phyloP scores from a whole-genome alignment of 2,888 invertebrate species.

The Eupithecia centaureata region DNA sequence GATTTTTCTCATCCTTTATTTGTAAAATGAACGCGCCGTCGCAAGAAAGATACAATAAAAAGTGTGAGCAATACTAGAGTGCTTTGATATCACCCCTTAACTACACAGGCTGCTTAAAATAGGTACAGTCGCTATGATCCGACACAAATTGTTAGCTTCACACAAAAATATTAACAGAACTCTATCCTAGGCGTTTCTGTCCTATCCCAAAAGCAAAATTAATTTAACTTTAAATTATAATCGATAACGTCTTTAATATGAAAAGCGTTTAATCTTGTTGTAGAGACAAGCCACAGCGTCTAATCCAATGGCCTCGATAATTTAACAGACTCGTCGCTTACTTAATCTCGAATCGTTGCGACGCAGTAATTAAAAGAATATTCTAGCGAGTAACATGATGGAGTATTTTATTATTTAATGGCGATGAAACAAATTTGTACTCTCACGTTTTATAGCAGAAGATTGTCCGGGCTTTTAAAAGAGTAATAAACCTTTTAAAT shows the following conservation, averaged over 20 bases:
- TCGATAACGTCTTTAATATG: slow-evolving; percentile 22
- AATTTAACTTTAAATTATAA: slow-evolving; percentile 11
- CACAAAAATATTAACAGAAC: slow-evolving; percentile 1
- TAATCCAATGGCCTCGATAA: slow-evolving; percentile 42
- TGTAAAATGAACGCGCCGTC: slow-evolving; percentile 84
- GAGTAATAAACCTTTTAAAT: slow-evolving; percentile 21
- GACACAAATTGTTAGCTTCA: neutral
- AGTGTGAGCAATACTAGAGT: slow-evolving; percentile 67
- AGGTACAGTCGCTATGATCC: neutral
- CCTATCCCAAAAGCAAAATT: slow-evolving; percentile 17
- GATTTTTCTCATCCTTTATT: slow-evolving; percentile 98
- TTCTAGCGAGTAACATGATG: slow-evolving; percentile 46
- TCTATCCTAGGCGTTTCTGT: slow-evolving; percentile 14
- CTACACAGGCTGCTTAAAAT: neutral
- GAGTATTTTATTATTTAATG: slow-evolving; percentile 31
- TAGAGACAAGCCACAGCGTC: slow-evolving; percentile 34
- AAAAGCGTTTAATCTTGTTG: slow-evolving; percentile 31
- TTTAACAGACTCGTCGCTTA: slow-evolving; percentile 37
- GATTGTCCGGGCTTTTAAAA: neutral
- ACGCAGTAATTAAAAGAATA: slow-evolving; percentile 43
- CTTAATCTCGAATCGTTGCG: slow-evolving; percentile 39
- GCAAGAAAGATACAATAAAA: slow-evolving; percentile 82
- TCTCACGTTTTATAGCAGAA: slow-evolving; percentile 4
- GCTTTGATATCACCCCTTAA: slow-evolving; percentile 32
- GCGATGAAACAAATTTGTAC: slow-evolving; percentile 6